Evolutionary conservation across 2,113 vertebrate species (phyloP), one percentile per base, ranked within the genome.

Genomic region (Alethe castanea): DNA sequence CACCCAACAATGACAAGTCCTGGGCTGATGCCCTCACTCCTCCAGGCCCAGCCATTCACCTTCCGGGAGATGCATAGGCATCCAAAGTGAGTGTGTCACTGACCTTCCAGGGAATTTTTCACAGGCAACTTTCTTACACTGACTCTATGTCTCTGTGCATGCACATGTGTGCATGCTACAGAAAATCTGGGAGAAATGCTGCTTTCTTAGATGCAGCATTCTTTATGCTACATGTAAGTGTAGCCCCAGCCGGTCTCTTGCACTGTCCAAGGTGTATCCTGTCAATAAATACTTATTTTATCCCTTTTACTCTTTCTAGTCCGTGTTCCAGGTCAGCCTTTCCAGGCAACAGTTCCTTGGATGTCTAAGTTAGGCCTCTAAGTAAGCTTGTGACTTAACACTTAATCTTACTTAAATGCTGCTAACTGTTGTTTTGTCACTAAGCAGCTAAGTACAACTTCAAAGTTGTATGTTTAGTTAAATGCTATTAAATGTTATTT

Each of bases 1-100:
- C 6, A 11, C 15, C 0, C 0, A n/a, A 5, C 5, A 8, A 3
- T 7, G 28, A 26, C 6, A 13, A 36, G 17, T 9, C 26, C 57
- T 36, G 38, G 56, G 14, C 28, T 62, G 57, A 26, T 11, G 4
- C 8, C 11, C 26, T 8, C 8, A 25, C 16, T 6, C 47, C 33
- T 26, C 5, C 14, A 62, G 28, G 18, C 38, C 8, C 17, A 22
- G 3, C 4, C 18, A 8, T 72, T 33, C 0, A 0, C n/a, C 9
- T 33, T 3, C 0, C 7, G 13, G 7, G 67, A 62, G 33, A 18
- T 7, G 40, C 38, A 54, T 62, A 52, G 50, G 25, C 8, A 28
- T 26, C 50, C 50, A 52, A 52, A 52, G 50, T 52, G 50, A 26
- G 26, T 28, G 17, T 28, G 28, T 28, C 50, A 52, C 50, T 52